Conservation (phyloP, 2,888 invertebrate species). For the Sceliomorpha sp. region DNA sequence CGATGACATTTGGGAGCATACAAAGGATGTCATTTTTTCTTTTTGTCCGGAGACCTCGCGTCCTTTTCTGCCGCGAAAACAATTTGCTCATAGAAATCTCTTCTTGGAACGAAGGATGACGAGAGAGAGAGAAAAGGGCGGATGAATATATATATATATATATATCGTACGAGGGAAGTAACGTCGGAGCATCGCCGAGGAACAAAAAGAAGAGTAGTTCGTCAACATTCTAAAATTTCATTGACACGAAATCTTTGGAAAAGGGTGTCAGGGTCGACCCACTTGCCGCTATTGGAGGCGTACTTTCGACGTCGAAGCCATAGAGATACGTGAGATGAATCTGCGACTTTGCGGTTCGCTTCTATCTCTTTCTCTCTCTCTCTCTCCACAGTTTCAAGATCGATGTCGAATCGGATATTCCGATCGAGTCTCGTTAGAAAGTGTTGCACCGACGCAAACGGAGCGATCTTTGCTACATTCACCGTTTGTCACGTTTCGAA, state of each 20-base stretch:
- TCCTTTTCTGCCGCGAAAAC: no score
- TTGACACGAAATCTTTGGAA: conserved; percentile 55
- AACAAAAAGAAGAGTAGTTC: conserved; percentile 10
- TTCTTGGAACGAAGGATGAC: no score
- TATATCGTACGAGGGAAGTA: no score
- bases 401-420: conserved; percentile 53
- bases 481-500: conserved; percentile 14
- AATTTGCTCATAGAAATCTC: no score
- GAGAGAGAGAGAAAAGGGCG: no score
- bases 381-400: conserved; percentile 33
- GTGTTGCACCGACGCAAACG: conserved; percentile 42
- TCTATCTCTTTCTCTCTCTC: no score
- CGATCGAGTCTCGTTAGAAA: conserved; percentile 59
- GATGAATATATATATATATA: no score
- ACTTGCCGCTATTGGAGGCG: conserved; percentile 53
- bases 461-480: conserved; percentile 2
- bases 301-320: conserved; percentile 63
- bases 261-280: conserved; percentile 70
- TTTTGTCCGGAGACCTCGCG: no score
- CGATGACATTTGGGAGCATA: no score
- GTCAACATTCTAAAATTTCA: conserved; percentile 46
- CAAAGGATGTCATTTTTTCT: no score
- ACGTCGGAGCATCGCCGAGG: neutral
- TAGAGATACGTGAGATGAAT: conserved; percentile 60
- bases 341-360: conserved; percentile 51